Evolutionary conservation across 64 coral and sea anemone genomes (phyloP).

Genomic region (Platygyra sinensis): DNA sequence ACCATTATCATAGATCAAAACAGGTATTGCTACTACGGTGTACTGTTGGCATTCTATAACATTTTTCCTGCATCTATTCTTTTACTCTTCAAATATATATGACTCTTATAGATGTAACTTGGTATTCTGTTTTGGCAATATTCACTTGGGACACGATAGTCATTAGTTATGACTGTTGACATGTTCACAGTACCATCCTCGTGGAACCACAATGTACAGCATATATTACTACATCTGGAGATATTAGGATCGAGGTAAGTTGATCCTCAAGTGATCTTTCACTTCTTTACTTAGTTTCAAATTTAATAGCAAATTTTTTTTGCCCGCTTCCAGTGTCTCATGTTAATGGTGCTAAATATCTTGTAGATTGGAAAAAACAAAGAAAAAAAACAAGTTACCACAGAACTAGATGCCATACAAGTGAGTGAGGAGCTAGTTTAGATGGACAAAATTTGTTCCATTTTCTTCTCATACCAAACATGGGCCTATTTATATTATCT

Average conservation of each 20-base stretch:
- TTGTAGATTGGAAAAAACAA: slow-evolving; percentile 36
- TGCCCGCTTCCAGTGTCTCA: not conserved
- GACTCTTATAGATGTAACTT: no score
- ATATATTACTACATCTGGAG: slow-evolving; percentile 65
- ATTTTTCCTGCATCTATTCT: not conserved
- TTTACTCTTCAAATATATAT: not conserved
- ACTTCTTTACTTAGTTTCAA: not conserved
- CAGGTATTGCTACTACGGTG: slow-evolving; percentile 9
- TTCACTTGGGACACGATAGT: no score
- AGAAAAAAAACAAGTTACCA: slow-evolving; percentile 12
- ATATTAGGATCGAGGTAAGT: slow-evolving; percentile 78
- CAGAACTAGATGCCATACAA: slow-evolving; percentile 64
- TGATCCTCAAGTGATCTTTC: no score
- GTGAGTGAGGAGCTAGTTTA: not conserved
- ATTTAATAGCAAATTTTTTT: not conserved
- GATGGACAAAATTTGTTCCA: no score
- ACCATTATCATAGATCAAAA: slow-evolving; percentile 90
- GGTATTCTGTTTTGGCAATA: no score
- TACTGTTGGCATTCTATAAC: no score
- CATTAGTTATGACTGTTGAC: not conserved
- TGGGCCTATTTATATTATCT: not conserved
- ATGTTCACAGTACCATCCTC: slow-evolving; percentile 67
- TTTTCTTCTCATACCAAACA: not conserved
- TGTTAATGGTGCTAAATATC: not conserved
- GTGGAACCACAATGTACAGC: slow-evolving; percentile 86